phyloP scores from a whole-genome alignment of 2,888 invertebrate species.

The Pammene aurita region DNA sequence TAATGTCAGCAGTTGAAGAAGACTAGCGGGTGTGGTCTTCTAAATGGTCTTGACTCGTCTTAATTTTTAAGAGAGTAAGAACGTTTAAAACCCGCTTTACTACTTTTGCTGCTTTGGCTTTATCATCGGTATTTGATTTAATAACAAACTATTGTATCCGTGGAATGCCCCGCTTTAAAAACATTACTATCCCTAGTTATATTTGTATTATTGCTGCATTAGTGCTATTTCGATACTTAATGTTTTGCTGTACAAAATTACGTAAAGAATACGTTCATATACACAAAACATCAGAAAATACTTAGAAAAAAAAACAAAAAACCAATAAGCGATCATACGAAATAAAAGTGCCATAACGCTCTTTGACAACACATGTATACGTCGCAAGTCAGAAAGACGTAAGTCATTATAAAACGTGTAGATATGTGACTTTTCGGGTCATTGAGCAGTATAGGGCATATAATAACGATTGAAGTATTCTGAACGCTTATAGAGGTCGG shows the following conservation, averaged over 20 bases:
- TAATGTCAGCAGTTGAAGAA: too few relatives aligned
- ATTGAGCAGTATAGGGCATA: not conserved
- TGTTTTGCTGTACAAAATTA: not conserved
- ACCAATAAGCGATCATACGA: conserved; percentile 23
- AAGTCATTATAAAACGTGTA: not conserved
- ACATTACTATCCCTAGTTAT: too few relatives aligned
- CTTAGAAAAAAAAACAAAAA: conserved; percentile 4
- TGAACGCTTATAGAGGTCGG: not conserved
- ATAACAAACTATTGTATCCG: too few relatives aligned
- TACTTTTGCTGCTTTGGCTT: too few relatives aligned
- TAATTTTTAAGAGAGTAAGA: too few relatives aligned
- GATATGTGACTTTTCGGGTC: not conserved
- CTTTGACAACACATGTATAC: conserved; percentile 5
- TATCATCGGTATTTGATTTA: too few relatives aligned
- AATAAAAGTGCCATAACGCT: conserved; percentile 6
- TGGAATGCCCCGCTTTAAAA: too few relatives aligned
- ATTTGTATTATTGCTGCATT: too few relatives aligned
- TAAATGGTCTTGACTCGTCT: too few relatives aligned
- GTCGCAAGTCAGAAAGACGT: not conserved
- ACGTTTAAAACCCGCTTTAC: too few relatives aligned
- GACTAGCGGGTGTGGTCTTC: too few relatives aligned
- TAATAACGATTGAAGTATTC: conserved; percentile 25
- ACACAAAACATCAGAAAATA: not conserved
- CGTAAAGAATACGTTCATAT: not conserved
- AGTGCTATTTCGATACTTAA: too few relatives aligned